Conservation (phyloP, 2,888 invertebrate genomes). For the Cheilosia pagana region DNA sequence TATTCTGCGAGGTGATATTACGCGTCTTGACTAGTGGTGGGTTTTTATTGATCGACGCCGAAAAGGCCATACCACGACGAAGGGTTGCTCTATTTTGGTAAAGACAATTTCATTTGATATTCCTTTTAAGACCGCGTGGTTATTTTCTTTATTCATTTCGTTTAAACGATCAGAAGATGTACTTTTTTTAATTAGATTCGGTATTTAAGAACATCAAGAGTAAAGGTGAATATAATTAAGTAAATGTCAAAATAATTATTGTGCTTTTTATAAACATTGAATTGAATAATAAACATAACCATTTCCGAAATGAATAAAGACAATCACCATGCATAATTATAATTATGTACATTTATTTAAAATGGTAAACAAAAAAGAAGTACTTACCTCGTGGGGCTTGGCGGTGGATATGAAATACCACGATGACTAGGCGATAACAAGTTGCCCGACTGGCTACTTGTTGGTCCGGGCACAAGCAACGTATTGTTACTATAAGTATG, state of each 20-base stretch:
- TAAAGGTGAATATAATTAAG: slow-evolving; percentile 22
- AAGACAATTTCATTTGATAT: slow-evolving; percentile 14
- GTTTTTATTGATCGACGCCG: slow-evolving; percentile 88
- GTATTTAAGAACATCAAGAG: slow-evolving; percentile 2
- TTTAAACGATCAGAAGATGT: background rate
- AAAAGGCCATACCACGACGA: slow-evolving; percentile 88
- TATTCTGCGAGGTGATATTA: slow-evolving; percentile 87
- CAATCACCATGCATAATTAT: slow-evolving; percentile 60
- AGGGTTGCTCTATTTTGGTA: slow-evolving; percentile 85
- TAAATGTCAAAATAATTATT: background rate
- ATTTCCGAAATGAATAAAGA: slow-evolving; percentile 68
- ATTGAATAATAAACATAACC: slow-evolving; percentile 10
- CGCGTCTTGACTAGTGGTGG: slow-evolving; percentile 93
- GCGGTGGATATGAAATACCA: slow-evolving; percentile 93
- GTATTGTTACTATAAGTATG: slow-evolving; percentile 85
- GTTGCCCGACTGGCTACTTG: slow-evolving; percentile 83
- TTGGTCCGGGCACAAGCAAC: slow-evolving; percentile 85
- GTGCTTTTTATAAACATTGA: background rate
- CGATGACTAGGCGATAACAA: slow-evolving; percentile 86
- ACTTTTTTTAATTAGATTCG: background rate
- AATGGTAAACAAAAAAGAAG: slow-evolving; percentile 1
- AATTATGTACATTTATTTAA: slow-evolving; percentile 1
- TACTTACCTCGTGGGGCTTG: slow-evolving; percentile 87
- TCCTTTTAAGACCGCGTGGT: background rate
- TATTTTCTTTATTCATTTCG: slow-evolving; percentile 70